phyloP scores from a whole-genome alignment of 1,140 invertebrate species.

The Wasmannia auropunctata region DNA sequence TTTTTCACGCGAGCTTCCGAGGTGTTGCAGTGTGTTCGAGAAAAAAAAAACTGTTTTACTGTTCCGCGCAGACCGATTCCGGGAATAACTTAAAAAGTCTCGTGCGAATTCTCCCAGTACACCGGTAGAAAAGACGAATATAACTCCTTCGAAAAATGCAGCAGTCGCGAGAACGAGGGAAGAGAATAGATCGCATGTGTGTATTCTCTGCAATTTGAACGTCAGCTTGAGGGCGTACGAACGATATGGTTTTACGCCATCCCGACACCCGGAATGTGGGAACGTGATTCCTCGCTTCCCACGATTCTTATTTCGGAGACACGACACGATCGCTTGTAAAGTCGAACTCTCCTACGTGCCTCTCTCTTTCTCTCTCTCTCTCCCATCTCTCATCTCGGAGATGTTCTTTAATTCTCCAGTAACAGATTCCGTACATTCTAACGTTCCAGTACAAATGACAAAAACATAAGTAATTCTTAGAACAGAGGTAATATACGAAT shows the following conservation, averaged over 20 bases:
- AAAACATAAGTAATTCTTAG: neutral
- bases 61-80: neutral
- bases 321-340: constrained; percentile 28
- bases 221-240: constrained; percentile 54
- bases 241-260: constrained; percentile 36
- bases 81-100: constrained; percentile 26
- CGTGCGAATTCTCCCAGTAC: constrained; percentile 22
- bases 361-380: neutral
- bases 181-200: constrained; percentile 26
- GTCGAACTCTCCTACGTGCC: constrained; percentile 2
- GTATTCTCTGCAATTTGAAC: constrained; percentile 33
- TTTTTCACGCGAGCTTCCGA: neutral
- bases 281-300: constrained; percentile 51
- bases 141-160: neutral
- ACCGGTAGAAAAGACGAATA: neutral
- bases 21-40: neutral
- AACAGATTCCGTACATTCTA: constrained; percentile 16
- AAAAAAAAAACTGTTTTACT: constrained; percentile 15
- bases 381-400: neutral
- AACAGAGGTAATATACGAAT: neutral
- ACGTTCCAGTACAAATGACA: neutral
- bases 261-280: constrained; percentile 36
- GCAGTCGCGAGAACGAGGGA: neutral
- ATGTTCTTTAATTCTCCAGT: constrained; percentile 32
- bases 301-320: constrained; percentile 64